These are phyloP conservation scores for Parapristionchus giblindavisi DNA, from an alignment of 2,888 invertebrate species.

Conservation along the genomic window DNA sequence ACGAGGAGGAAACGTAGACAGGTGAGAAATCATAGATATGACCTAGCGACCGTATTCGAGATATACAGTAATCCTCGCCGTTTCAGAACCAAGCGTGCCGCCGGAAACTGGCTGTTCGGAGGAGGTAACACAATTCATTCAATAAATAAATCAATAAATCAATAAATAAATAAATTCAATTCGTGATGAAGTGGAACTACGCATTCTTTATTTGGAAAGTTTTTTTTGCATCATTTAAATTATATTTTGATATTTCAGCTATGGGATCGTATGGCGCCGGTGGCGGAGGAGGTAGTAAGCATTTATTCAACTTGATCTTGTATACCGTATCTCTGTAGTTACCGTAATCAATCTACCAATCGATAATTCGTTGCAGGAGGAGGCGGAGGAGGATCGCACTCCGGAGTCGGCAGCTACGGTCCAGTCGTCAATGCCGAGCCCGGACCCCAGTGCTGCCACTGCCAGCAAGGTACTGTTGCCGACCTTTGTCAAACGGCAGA, in stretches of 20 bases:
- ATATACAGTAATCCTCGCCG: not conserved
- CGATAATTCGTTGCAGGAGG: not conserved
- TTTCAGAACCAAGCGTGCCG: slow-evolving; percentile 20
- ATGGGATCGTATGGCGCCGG: slow-evolving; percentile 41
- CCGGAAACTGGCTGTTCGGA: slow-evolving; percentile 63
- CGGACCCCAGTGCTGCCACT: slow-evolving; percentile 58
- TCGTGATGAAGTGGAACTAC: no score
- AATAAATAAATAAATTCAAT: no score
- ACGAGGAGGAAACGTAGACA: slow-evolving; percentile 8
- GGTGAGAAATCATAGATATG: not conserved
- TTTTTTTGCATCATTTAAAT: no score
- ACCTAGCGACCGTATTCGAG: not conserved
- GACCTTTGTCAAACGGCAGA: no score
- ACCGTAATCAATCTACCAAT: not conserved
- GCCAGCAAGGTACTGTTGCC: slow-evolving; percentile 62
- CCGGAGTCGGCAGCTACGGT: slow-evolving; percentile 41
- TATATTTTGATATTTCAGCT: no score
- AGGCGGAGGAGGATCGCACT: slow-evolving; percentile 30
- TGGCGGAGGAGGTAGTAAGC: slow-evolving; percentile 48
- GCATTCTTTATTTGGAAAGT: no score
- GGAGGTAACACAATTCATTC: no score
- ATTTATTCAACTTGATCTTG: no score
- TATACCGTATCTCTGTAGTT: no score
- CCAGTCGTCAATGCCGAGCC: slow-evolving; percentile 48
- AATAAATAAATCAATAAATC: no score